Evolutionary conservation across 2,888 invertebrate species (phyloP).

Genomic region (Pseudococcus longispinus): DNA sequence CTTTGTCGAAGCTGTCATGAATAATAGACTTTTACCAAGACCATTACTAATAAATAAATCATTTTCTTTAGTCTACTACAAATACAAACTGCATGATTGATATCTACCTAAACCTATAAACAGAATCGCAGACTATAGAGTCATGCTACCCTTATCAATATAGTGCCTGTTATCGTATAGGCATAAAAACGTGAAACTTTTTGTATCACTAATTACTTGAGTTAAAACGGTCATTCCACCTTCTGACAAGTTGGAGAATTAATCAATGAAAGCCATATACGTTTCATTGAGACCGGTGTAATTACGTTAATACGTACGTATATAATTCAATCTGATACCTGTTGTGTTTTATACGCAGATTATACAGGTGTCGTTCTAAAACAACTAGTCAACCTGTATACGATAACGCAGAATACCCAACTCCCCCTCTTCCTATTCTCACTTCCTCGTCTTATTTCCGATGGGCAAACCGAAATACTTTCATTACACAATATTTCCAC

Average conservation of each 20-base stretch:
- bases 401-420: not conserved
- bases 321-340: not conserved
- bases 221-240: slow-evolving; percentile 15
- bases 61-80: no score
- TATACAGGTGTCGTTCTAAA: not conserved
- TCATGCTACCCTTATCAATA: not conserved
- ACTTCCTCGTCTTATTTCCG: no score
- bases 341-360: not conserved
- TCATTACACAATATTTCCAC: no score
- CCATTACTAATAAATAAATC: no score
- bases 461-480: no score
- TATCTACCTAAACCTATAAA: not conserved
- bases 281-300: not conserved
- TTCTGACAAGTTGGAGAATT: slow-evolving; percentile 4
- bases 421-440: no score
- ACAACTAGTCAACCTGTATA: no score
- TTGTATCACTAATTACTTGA: not conserved
- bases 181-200: not conserved
- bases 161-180: not conserved
- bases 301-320: not conserved
- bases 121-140: no score
- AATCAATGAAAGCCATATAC: slow-evolving; percentile 20
- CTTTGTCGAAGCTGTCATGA: no score
- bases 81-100: not conserved
- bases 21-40: no score